These are phyloP conservation scores for Lucilia cuprina DNA, from an alignment of 1,140 invertebrate species.

Conservation along the genomic window DNA sequence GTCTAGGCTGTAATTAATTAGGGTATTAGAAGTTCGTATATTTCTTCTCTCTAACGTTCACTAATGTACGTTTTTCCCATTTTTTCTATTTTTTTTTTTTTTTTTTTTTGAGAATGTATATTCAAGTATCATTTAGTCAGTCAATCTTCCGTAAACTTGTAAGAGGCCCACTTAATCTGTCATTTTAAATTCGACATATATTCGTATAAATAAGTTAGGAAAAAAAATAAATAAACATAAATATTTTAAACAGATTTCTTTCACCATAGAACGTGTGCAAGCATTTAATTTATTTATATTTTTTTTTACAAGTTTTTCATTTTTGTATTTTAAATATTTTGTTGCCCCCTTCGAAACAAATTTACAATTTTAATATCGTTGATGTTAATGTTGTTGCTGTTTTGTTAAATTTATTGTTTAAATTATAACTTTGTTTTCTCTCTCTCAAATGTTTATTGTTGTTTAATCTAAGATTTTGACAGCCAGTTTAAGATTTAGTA, in stretches of 20 bases:
- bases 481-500: neutral
- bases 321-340: neutral
- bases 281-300: constrained; percentile 4
- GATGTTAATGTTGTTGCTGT: neutral
- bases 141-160: neutral
- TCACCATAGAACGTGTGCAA: neutral
- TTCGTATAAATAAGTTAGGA: neutral
- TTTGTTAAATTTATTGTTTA: neutral
- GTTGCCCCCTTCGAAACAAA: neutral
- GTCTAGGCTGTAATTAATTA: too few relatives aligned
- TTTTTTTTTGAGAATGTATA: neutral
- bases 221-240: neutral
- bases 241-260: neutral
- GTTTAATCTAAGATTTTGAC: constrained; percentile 2
- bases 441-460: constrained; percentile 3
- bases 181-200: constrained; percentile 3
- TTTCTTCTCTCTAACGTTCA: too few relatives aligned
- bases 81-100: too few relatives aligned
- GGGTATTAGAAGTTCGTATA: too few relatives aligned
- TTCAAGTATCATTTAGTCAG: neutral
- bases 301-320: neutral
- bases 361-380: neutral
- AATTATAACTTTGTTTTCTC: neutral
- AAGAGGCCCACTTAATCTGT: neutral
- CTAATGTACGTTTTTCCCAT: too few relatives aligned